Conservation (phyloP, 2,888 invertebrate genomes). For the Odiellus spinosus region DNA sequence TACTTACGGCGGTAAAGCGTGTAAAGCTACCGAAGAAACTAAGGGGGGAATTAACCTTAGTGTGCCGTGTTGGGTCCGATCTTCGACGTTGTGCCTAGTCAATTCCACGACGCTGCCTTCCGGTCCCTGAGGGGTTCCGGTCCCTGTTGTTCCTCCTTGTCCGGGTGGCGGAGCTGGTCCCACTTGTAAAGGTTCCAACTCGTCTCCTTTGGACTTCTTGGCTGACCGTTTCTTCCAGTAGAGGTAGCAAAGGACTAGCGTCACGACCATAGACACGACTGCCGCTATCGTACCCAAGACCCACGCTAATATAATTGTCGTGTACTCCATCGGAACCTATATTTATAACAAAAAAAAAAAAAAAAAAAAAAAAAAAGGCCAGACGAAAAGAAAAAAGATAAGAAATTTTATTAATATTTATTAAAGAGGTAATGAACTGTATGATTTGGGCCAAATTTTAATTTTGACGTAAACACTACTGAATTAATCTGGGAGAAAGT, state of each 20-base stretch:
- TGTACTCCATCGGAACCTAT: not conserved
- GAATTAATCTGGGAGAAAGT: too few relatives aligned
- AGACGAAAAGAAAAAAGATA: too few relatives aligned
- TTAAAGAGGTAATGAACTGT: too few relatives aligned
- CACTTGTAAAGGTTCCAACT: conserved; percentile 20
- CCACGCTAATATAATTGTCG: conserved; percentile 12
- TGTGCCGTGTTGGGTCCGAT: conserved; percentile 50
- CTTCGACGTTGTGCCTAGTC: conserved; percentile 35
- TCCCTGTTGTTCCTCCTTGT: conserved; percentile 17
- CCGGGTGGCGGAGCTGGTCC: conserved; percentile 42
- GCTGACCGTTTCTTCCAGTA: conserved; percentile 38
- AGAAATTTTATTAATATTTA: too few relatives aligned
- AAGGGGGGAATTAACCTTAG: conserved; percentile 34
- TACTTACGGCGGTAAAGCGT: not conserved
- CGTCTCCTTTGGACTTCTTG: conserved; percentile 42
- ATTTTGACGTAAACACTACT: too few relatives aligned
- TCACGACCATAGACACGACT: conserved; percentile 16
- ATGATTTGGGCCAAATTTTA: too few relatives aligned
- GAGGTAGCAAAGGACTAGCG: conserved; percentile 34
- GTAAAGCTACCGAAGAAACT: not conserved
- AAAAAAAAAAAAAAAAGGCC: too few relatives aligned
- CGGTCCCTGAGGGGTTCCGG: conserved; percentile 20
- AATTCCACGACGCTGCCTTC: conserved; percentile 25
- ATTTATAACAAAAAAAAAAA: too few relatives aligned
- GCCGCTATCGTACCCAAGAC: conserved; percentile 16